These are phyloP conservation scores for Rhinogobius similis DNA, from an alignment of 2,113 vertebrate genomes.

Conservation along the genomic window DNA sequence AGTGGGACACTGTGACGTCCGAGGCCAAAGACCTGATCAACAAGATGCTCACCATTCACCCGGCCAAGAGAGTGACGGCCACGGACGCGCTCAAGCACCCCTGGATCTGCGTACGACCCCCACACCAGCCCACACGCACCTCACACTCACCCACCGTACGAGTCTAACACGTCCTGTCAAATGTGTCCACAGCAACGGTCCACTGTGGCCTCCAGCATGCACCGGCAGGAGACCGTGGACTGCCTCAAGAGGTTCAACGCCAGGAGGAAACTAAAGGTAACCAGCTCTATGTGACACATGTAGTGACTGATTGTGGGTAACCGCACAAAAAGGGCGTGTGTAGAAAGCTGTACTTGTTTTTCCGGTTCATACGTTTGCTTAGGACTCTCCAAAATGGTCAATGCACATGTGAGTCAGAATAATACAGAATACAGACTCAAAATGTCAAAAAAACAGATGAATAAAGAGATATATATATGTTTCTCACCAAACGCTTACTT, in stretches of 20 bases:
- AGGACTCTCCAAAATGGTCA: no score
- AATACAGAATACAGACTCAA: no score
- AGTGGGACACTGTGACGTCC: slow-evolving; percentile 97
- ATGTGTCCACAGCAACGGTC: slow-evolving; percentile 88
- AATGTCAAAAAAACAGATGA: no score
- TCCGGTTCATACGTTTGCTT: no score
- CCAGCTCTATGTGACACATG: background rate
- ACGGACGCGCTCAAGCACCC: slow-evolving; percentile 94
- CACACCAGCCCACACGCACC: background rate
- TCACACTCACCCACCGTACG: background rate
- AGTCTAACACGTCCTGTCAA: background rate
- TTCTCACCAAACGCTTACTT: no score
- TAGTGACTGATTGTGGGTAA: background rate
- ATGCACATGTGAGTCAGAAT: no score
- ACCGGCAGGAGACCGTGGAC: slow-evolving; percentile 97
- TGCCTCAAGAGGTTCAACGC: slow-evolving; percentile 97
- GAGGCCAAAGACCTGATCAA: slow-evolving; percentile 99
- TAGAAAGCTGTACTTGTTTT: no score
- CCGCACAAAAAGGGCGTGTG: background rate
- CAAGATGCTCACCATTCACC: slow-evolving; percentile 98
- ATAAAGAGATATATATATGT: no score
- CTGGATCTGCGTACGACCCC: slow-evolving; percentile 93
- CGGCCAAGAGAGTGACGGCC: slow-evolving; percentile 91
- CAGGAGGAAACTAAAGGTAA: slow-evolving; percentile 93
- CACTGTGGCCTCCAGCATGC: slow-evolving; percentile 98